Percentiles rank a stretch among this genome's conserved stretches.
Evolutionary conservation across 2,113 vertebrate genomes (phyloP).

Genomic region (Poeciliopsis prolifica): DNA sequence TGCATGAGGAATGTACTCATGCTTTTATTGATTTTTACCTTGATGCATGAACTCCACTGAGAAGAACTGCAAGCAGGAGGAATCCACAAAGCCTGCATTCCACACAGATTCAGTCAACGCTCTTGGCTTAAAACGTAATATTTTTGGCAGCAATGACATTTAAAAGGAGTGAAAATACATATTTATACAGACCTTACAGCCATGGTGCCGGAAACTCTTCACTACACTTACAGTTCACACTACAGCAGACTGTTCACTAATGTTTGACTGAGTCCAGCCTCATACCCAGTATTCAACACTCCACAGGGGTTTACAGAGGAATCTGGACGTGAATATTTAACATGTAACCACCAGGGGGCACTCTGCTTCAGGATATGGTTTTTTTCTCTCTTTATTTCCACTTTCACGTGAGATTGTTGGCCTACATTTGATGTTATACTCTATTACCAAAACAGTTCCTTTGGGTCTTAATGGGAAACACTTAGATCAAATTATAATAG

Average conservation of each 20-base stretch:
- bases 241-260: not conserved
- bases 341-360: conserved; percentile 27
- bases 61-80: conserved; percentile 39
- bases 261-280: not conserved
- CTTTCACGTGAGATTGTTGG: too few relatives aligned
- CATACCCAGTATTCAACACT: not conserved
- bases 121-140: not conserved
- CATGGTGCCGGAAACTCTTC: conserved; percentile 31
- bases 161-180: not conserved
- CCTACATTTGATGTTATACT: too few relatives aligned
- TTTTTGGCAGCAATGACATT: not conserved
- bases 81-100: conserved; percentile 34
- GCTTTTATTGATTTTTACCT: conserved; percentile 43
- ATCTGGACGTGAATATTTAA: not conserved
- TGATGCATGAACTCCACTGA: conserved; percentile 51
- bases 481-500: not conserved
- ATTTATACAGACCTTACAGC: conserved; percentile 31
- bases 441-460: too few relatives aligned
- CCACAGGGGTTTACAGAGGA: not conserved
- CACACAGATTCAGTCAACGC: not conserved
- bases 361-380: not conserved
- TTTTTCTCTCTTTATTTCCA: not conserved
- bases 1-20: not conserved
- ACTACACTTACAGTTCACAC: not conserved
- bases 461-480: not conserved